Evolutionary conservation across 2,888 invertebrate genomes (phyloP).

Genomic region (Platerodrilus igneus): DNA sequence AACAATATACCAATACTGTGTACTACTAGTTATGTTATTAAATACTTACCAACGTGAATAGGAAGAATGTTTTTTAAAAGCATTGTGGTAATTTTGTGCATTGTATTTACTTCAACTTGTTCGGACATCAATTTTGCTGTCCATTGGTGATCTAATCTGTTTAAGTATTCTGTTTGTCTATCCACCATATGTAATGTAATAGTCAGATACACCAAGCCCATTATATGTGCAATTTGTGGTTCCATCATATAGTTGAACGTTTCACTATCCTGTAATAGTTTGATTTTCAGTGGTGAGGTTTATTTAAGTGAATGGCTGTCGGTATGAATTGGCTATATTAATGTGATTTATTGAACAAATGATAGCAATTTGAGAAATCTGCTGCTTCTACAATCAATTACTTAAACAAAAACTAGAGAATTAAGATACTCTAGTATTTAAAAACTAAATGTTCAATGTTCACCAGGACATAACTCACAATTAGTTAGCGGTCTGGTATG

Average conservation of each 20-base stretch:
- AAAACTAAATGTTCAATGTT: too few relatives aligned
- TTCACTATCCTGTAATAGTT: constrained; percentile 54
- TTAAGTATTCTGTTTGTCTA: constrained; percentile 83
- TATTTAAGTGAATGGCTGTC: too few relatives aligned
- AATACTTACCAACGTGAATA: constrained; percentile 74
- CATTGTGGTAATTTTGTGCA: constrained; percentile 81
- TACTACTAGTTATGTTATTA: neutral
- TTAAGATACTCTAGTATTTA: too few relatives aligned
- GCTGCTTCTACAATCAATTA: too few relatives aligned
- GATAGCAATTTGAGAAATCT: too few relatives aligned
- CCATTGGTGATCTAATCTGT: constrained; percentile 77
- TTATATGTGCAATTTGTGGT: constrained; percentile 66
- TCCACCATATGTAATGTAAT: constrained; percentile 79
- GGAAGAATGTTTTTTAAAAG: constrained; percentile 90
- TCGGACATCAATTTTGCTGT: constrained; percentile 73
- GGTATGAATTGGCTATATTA: too few relatives aligned
- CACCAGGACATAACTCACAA: too few relatives aligned
- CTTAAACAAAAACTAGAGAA: too few relatives aligned
- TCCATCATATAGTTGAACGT: constrained; percentile 67
- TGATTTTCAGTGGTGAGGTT: too few relatives aligned
- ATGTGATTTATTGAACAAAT: too few relatives aligned
- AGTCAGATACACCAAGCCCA: constrained; percentile 69
- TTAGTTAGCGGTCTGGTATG: too few relatives aligned
- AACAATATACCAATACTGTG: constrained; percentile 17
- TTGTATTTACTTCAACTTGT: constrained; percentile 80